Percentiles rank a stretch among this genome's conserved stretches.
Evolutionary conservation across 2,113 vertebrate species (phyloP).

Genomic region (Centrocercus urophasianus): DNA sequence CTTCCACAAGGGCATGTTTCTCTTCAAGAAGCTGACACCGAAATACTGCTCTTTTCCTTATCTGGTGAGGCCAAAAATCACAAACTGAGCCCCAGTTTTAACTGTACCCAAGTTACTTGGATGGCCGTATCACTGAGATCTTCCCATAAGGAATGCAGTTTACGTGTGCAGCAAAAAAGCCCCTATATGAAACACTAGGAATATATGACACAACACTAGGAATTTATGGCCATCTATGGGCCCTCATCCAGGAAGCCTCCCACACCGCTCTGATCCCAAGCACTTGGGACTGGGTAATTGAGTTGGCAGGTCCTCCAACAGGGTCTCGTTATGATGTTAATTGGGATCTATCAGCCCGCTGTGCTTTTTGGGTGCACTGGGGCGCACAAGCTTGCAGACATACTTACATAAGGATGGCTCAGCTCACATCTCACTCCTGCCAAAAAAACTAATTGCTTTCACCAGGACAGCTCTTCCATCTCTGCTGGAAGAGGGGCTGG

Average conservation of each 20-base stretch:
- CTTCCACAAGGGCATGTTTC: background rate
- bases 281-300: rapidly evolving
- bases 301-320: background rate
- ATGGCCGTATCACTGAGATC: background rate
- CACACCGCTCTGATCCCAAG: background rate
- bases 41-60: background rate
- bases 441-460: conserved; percentile 43
- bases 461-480: background rate
- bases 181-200: too few species aligned
- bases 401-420: conserved; percentile 19
- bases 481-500: background rate
- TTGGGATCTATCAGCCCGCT: conserved; percentile 18
- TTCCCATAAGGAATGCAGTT: background rate
- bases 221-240: background rate
- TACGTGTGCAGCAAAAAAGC: too few species aligned
- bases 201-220: background rate
- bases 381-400: background rate
- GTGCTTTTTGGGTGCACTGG: background rate
- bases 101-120: background rate
- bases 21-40: background rate
- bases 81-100: background rate
- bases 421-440: background rate
- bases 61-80: background rate
- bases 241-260: background rate
- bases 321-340: conserved; percentile 40